phyloP scores from a whole-genome alignment of 2,888 invertebrate species.

The Dryocosmus kuriphilus region DNA sequence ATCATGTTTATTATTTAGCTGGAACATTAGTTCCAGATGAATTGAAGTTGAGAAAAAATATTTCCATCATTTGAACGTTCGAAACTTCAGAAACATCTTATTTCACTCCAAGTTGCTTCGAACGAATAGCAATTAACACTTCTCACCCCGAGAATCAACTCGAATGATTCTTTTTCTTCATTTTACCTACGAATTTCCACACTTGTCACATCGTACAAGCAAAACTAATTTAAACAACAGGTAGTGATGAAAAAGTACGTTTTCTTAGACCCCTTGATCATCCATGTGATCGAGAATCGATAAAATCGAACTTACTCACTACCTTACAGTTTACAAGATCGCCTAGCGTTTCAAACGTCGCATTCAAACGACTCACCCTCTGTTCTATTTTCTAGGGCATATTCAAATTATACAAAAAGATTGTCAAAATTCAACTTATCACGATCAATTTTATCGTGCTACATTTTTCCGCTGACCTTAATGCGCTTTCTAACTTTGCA shows the following conservation, averaged over 20 bases:
- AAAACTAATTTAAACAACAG: conserved; percentile 23
- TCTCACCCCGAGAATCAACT: conserved; percentile 19
- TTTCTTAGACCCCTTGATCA: conserved; percentile 17
- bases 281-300: neutral
- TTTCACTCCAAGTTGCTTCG: neutral
- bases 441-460: conserved; percentile 23
- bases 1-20: neutral
- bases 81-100: neutral
- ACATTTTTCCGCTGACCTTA: conserved; percentile 44
- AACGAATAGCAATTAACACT: conserved; percentile 27
- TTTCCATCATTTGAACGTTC: neutral
- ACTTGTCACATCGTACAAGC: conserved; percentile 23
- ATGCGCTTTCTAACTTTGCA: neutral
- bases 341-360: neutral
- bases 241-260: conserved; percentile 37
- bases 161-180: conserved; percentile 21
- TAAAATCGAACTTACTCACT: conserved; percentile 35
- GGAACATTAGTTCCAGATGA: neutral
- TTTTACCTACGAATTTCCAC: conserved; percentile 33
- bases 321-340: conserved; percentile 13
- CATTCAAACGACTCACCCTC: conserved; percentile 10
- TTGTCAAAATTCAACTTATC: conserved; percentile 67
- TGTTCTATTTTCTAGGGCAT: conserved; percentile 51
- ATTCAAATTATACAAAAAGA: conserved; percentile 71
- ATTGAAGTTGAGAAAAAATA: neutral